Conservation (phyloP, 2,888 invertebrate species). For the Dione vanillae region DNA sequence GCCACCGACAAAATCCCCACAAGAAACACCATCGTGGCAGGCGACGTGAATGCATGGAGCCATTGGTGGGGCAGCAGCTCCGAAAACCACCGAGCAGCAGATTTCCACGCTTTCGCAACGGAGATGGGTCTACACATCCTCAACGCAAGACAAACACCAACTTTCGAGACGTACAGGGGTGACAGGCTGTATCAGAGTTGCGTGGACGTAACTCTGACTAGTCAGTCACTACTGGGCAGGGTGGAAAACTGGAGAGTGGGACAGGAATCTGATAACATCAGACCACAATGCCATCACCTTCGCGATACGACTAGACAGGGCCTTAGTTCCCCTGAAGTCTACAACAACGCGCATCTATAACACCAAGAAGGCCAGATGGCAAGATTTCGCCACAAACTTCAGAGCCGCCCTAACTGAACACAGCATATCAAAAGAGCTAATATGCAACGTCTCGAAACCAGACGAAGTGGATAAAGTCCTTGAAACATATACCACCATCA, state of each 20-base stretch:
- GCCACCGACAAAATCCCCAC: neutral
- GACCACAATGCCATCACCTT: slow-evolving; percentile 24
- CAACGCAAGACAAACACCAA: slow-evolving; percentile 38
- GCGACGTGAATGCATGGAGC: slow-evolving; percentile 47
- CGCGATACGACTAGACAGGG: neutral
- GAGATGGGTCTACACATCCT: slow-evolving; percentile 37
- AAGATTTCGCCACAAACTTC: neutral
- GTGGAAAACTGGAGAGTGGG: slow-evolving; percentile 38
- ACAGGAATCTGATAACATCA: slow-evolving; percentile 13
- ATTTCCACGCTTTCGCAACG: slow-evolving; percentile 23
- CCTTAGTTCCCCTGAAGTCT: slow-evolving; percentile 28
- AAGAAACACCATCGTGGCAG: slow-evolving; percentile 40
- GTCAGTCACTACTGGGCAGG: neutral
- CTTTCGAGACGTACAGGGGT: slow-evolving; percentile 38
- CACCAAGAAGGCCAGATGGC: too few species aligned
- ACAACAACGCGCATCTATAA: too few species aligned
- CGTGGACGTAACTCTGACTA: slow-evolving; percentile 38
- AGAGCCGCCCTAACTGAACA: too few species aligned
- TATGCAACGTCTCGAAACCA: too few species aligned
- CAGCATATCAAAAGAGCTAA: neutral
- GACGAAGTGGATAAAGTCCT: too few species aligned
- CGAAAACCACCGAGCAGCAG: slow-evolving; percentile 42
- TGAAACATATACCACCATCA: too few species aligned
- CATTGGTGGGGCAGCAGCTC: slow-evolving; percentile 45
- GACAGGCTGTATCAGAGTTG: slow-evolving; percentile 25